phyloP scores from a whole-genome alignment of 2,888 invertebrate genomes.

The Cinara cedri region DNA sequence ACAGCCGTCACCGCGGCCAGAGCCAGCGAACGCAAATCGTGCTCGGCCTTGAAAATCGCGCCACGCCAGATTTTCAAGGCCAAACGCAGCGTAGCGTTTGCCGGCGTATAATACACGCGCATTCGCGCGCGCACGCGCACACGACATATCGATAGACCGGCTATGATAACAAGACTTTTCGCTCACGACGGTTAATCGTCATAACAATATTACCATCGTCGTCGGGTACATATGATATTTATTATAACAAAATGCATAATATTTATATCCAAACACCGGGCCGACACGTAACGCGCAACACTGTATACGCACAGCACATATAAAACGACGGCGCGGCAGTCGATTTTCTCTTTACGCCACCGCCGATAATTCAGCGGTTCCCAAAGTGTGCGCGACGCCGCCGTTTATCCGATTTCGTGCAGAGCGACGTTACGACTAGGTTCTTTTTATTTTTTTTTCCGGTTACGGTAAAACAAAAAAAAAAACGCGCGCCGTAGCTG shows the following conservation, averaged over 20 bases:
- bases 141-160: background rate
- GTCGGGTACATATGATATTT: too few species aligned
- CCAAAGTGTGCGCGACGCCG: too few species aligned
- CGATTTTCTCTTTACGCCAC: conserved; percentile 32
- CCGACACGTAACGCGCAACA: background rate
- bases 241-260: too few species aligned
- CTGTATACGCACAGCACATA: background rate
- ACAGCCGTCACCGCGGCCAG: conserved; percentile 4
- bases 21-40: background rate
- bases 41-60: conserved; percentile 28
- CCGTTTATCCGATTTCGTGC: too few species aligned
- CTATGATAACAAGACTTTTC: background rate
- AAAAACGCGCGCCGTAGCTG: too few species aligned
- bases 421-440: too few species aligned
- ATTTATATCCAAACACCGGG: background rate
- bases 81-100: background rate
- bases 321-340: background rate
- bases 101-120: background rate
- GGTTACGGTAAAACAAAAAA: too few species aligned
- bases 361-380: too few species aligned
- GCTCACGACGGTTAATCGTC: conserved; percentile 13
- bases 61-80: conserved; percentile 33
- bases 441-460: too few species aligned
- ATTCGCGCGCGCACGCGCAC: background rate
- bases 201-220: background rate